Percentiles rank a stretch among this genome's conserved stretches.
Conservation (phyloP, 2,888 invertebrate genomes). For the Galeopsomyia nigrocyanea region DNA sequence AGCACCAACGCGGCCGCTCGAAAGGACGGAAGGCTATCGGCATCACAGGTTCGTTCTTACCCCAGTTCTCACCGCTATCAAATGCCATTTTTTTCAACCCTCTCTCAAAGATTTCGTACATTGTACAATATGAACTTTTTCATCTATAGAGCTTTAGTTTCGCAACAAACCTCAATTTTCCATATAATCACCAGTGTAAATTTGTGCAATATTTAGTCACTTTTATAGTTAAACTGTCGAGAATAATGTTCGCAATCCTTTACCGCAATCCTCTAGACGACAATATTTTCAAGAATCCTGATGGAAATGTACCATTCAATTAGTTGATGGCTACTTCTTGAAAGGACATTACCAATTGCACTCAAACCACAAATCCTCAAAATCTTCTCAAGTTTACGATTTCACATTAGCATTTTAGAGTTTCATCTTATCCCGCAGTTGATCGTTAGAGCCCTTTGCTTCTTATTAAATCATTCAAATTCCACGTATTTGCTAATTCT, state of each 20-base stretch:
- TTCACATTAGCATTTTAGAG: constrained; percentile 37
- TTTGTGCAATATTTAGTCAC: too few relatives aligned
- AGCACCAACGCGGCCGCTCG: constrained; percentile 9
- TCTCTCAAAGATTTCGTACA: neutral
- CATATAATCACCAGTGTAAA: too few relatives aligned
- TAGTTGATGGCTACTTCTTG: neutral
- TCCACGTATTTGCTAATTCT: neutral
- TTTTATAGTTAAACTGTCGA: too few relatives aligned
- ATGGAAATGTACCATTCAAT: too few relatives aligned
- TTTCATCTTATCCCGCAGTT: constrained; percentile 25
- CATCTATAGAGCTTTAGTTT: too few relatives aligned
- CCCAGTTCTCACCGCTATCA: neutral
- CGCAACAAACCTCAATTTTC: too few relatives aligned
- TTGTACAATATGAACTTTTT: neutral
- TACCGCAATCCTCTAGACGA: too few relatives aligned
- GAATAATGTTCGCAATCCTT: too few relatives aligned
- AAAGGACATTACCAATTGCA: constrained; percentile 16
- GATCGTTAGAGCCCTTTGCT: constrained; percentile 2
- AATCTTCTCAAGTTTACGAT: constrained; percentile 37
- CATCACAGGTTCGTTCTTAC: constrained; percentile 34
- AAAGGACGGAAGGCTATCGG: constrained; percentile 30
- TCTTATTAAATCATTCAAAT: constrained; percentile 30
- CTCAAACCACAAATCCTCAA: constrained; percentile 24
- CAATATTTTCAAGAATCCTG: too few relatives aligned
- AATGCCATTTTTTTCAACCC: neutral